Base-by-base conservation (phyloP, 2,113 vertebrate genomes). In the crab-eating macaque (Macaca fascicularis) region DNA sequence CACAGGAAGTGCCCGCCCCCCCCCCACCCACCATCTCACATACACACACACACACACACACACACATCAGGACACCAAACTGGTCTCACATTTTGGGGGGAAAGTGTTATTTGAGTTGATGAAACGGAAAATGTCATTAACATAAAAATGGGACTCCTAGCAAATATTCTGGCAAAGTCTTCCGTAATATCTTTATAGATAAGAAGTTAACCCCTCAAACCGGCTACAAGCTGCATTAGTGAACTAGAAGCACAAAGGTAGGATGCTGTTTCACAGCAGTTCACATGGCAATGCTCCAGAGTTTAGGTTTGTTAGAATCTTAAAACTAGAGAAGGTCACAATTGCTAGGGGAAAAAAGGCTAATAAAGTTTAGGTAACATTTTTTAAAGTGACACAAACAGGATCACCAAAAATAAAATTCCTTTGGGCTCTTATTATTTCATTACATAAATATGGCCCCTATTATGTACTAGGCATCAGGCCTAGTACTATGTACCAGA, bases 401-500 rank as follows among this genome's bases (percentile, higher is more conserved):
- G 79, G 27, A 90, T 96, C 23, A 85, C 9, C 4, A n/a, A 93
- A 95, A 91, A 81, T 81, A 93, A 85, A 95, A 81, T 61, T 45
- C 57, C 50, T 76, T 85, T 16, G 48, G 43, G 23, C 23, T 76
- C 4, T 67, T 93, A 75, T 43, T 43, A 67, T n/a, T 95, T 92
- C 67, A 32, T 82, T 95, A 69, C 67, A 75, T 19, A 96, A 81
- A 89, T 86, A 91, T 40, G 64, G 30, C 8, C 23, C 57, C 79
- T 48, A 92, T n/a, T 78, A 20, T 22, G 50, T 8, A 88, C 3
- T 20, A 91, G 52, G 57, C 59, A 89, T 4, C 75, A 57, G 43
- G 50, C 8, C 52, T 55, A 55, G 52, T 20, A 55, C 52, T 7
- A 72, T 25, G 43, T 43, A 45, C 23, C 50, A 85, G 87, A 81